Evolutionary conservation across 2,888 invertebrate species (phyloP), one percentile per base, ranked within the genome.

Genomic region (Chaitophorus viminalis): DNA sequence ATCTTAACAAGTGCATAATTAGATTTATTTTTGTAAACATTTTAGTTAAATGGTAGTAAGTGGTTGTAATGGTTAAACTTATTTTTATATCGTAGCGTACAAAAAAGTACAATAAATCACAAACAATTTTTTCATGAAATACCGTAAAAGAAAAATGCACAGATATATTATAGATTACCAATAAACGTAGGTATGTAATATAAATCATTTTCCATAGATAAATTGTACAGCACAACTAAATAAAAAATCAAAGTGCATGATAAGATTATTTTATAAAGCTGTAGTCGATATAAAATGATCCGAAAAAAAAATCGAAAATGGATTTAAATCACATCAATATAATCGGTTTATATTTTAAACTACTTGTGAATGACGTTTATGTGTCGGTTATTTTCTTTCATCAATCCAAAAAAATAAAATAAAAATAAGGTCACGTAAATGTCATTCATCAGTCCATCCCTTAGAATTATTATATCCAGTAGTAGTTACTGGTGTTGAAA

Each of bases 381-480:
- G 6, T 68, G 68, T 3, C 9, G 29, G 29, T 25, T 70, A 29
- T 70, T 52, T 77, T 54, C 31, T 60, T 60, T 60, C 60, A 6
- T 60, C 25, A 60, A 8, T 60, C 25, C 25, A 25, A 3, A 60
- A 60, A 60, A 36, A 18, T 17, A 54, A 18, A 36, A 74, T 60
- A 29, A 54, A 18, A 36, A 74, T 60, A 25, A 17, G 72, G 36
- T n/a, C 83, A 14, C n/a, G 29, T 29, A 33, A 54, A 83, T 60
- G 74, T 74, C 74, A 60, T 29, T 83, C 83, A 11, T 68, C 68
- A 17, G 29, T 29, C 31, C 29, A 82, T 60, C 83, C 74, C 83
- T 60, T 29, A 60, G 39, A 36, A 36, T 39, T 68, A 31, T 68
- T 39, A 18, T 70, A 29, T 25, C 39, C 39, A 21, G 52, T n/a